Percentiles rank a stretch among this genome's conserved stretches.
phyloP scores from a whole-genome alignment of 2,888 invertebrate genomes.

The Eilema sororculum region DNA sequence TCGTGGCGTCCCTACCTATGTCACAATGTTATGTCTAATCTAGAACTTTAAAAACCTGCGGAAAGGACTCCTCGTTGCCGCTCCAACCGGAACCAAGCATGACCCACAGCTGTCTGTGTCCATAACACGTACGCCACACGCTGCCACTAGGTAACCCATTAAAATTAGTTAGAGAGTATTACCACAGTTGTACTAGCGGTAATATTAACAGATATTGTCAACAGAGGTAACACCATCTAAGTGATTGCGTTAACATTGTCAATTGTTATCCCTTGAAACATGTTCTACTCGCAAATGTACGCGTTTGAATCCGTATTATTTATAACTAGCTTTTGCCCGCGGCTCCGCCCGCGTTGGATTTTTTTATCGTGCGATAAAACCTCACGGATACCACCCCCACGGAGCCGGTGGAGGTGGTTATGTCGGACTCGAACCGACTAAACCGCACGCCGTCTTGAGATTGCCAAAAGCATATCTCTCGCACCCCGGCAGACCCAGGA shows the following conservation, averaged over 20 bases:
- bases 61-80: not conserved
- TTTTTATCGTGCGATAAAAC: too few relatives aligned
- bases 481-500: too few relatives aligned
- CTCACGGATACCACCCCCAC: too few relatives aligned
- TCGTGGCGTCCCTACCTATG: too few relatives aligned
- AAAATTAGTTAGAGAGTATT: conserved; percentile 23
- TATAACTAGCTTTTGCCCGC: too few relatives aligned
- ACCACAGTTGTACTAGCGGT: conserved; percentile 14
- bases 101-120: not conserved
- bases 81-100: not conserved
- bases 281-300: conserved; percentile 30
- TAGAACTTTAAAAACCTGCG: not conserved
- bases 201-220: conserved; percentile 13
- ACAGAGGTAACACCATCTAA: conserved; percentile 27
- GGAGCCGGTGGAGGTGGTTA: too few relatives aligned
- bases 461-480: too few relatives aligned
- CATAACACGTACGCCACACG: not conserved
- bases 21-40: too few relatives aligned
- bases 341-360: too few relatives aligned
- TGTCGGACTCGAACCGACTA: too few relatives aligned
- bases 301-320: conserved; percentile 48
- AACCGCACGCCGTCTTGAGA: too few relatives aligned
- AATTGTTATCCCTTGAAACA: conserved; percentile 24
- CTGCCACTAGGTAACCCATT: not conserved
- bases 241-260: conserved; percentile 31